A percentile compares a stretch with the other conserved stretches of the same genome.
These are phyloP conservation scores for Festucalex cinctus DNA, from an alignment of 2,113 vertebrate genomes.

Conservation along the genomic window DNA sequence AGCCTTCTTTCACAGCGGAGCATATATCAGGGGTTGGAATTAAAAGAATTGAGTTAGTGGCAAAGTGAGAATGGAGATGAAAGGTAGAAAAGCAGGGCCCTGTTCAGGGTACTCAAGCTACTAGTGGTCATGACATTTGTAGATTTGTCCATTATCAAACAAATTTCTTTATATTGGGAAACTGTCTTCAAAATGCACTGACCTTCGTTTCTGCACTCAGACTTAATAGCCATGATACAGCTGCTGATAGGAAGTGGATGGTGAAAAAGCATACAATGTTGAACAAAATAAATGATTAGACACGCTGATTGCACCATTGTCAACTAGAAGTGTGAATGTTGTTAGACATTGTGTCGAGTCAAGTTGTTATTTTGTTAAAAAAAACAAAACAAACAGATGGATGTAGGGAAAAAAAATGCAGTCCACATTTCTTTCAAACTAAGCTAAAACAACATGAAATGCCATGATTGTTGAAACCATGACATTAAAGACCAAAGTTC, in stretches of 20 bases:
- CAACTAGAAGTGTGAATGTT: neutral
- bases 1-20: constrained; percentile 29
- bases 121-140: constrained; percentile 6
- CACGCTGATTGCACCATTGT: neutral
- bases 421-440: neutral
- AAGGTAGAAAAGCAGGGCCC: constrained; percentile 19
- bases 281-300: neutral
- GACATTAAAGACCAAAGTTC: neutral
- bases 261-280: neutral
- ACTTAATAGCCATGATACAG: neutral
- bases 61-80: constrained; percentile 22
- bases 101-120: constrained; percentile 20
- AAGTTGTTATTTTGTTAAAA: neutral
- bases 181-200: neutral
- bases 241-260: neutral
- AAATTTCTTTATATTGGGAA: neutral
- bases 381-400: neutral
- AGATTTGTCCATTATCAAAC: neutral
- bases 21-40: constrained; percentile 31
- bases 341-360: no score
- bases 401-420: neutral
- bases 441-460: neutral
- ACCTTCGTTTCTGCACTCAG: neutral
- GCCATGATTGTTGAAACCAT: neutral
- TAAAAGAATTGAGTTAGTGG: constrained; percentile 33